Evolutionary conservation across 2,113 vertebrate genomes (phyloP).

Genomic region (Beaufortia kweichowensis): DNA sequence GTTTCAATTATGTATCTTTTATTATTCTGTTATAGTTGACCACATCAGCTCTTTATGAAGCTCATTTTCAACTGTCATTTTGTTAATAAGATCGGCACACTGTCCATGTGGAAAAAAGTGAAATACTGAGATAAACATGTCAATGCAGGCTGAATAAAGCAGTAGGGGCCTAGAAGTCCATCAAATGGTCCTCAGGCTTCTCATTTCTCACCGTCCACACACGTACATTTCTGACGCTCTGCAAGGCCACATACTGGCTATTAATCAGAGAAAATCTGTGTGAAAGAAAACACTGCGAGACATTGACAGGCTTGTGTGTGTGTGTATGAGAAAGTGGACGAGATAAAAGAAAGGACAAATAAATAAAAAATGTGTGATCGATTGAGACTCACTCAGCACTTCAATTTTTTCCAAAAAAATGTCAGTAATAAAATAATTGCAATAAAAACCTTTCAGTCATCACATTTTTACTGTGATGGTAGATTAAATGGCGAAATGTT

Average conservation of each 20-base stretch:
- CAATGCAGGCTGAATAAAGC: not conserved
- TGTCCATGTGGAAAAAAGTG: not conserved
- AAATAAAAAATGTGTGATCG: not conserved
- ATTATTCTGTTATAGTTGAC: no score
- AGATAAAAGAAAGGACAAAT: not conserved
- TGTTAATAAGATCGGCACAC: no score
- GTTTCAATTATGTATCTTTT: no score
- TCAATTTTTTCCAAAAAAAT: constrained; percentile 16
- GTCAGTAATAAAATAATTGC: constrained; percentile 36
- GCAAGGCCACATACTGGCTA: constrained; percentile 13
- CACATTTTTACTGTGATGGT: constrained; percentile 34
- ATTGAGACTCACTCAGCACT: constrained; percentile 6
- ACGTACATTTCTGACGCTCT: constrained; percentile 4
- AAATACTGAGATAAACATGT: not conserved
- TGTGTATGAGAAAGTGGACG: not conserved
- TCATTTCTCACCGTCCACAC: constrained; percentile 22
- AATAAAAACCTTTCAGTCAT: constrained; percentile 44
- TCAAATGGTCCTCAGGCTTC: constrained; percentile 3
- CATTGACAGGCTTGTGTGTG: not conserved
- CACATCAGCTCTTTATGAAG: no score
- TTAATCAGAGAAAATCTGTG: constrained; percentile 29
- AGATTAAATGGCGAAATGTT: constrained; percentile 42
- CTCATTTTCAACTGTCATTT: no score
- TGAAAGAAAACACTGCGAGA: not conserved
- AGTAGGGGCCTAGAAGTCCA: not conserved